Evolutionary conservation across 2,113 vertebrate species (phyloP), one percentile per base, ranked within the genome.

Genomic region (Ifrita kowaldi): DNA sequence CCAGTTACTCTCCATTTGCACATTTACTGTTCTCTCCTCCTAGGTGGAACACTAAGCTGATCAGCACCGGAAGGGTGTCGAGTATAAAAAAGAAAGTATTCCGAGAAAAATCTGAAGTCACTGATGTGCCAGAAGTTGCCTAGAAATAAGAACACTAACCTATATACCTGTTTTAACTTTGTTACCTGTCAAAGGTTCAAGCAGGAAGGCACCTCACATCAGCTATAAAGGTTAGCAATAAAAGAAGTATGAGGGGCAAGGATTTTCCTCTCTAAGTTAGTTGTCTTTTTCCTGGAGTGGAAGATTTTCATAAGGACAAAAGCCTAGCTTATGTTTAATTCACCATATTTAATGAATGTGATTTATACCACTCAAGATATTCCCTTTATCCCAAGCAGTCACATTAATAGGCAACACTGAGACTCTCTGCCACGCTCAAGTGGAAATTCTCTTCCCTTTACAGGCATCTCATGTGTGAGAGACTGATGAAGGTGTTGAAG

Each of bases 41-140:
- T 77, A 92, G 53, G 65, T 83, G 75, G 77, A 95, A 84, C 80
- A 92, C 49, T 89, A 77, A 91, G 83, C 82, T 96, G 37, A 89
- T 52, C 67, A 60, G 78, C 82, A 90, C 49, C 74, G 86, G 75
- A 82, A 91, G 28, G 49, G 44, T 37, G 49, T 57, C 35, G 59
- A 84, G 62, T 75, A 86, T 52, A 84, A 74, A 81, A 77, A 53
- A n/a, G 7, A n/a, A 91, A 79, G 79, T 65, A 80, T 62, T 86
- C 85, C 75, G 90, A 90, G 69, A 83, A 92, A 85, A 80, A 59
- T 28, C 37, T 79, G 55, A 68, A 76, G 57, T 32, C 75, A 85
- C 42, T 77, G 79, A 73, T 27, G 67, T 68, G 67, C 62, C 70
- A 92, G 60, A 73, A 91, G 32, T 37, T 73, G 53, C 24, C 52